A percentile compares a stretch with the other conserved stretches of the same genome.
Evolutionary conservation across 2,888 invertebrate genomes (phyloP).

Genomic region (Biston betularia): DNA sequence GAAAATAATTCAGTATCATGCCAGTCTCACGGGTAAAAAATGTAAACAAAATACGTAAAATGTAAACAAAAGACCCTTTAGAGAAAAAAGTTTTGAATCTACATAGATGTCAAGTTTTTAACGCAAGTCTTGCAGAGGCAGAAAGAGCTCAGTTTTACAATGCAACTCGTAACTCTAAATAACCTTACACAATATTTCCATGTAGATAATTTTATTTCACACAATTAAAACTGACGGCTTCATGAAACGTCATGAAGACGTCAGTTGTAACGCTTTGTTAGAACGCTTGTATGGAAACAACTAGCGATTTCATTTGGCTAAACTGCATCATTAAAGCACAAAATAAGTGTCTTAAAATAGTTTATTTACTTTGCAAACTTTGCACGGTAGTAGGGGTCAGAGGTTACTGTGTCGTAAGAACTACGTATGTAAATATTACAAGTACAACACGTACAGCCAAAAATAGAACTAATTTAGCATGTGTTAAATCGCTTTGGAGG

Average conservation of each 20-base stretch:
- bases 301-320: neutral
- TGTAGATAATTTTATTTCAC: neutral
- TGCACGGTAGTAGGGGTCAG: conserved; percentile 10
- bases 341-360: neutral
- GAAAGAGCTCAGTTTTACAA: neutral
- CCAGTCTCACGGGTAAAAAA: conserved; percentile 6
- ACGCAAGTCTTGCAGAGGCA: neutral
- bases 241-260: too few species aligned
- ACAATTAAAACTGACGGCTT: neutral
- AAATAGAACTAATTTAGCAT: neutral
- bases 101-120: neutral
- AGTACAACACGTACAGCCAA: neutral
- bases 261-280: too few species aligned
- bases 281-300: neutral
- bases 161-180: neutral
- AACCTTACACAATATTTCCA: conserved; percentile 1
- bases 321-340: neutral
- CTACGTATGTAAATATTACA: neutral
- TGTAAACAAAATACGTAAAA: too few species aligned
- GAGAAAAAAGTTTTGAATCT: too few species aligned
- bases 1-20: neutral
- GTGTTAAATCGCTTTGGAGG: neutral
- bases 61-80: too few species aligned
- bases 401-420: conserved; percentile 22
- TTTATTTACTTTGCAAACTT: neutral